A percentile compares a stretch with the other conserved stretches of the same genome.
These are phyloP conservation scores for Piscicola geometra DNA, from an alignment of 2,888 invertebrate species.

Conservation along the genomic window DNA sequence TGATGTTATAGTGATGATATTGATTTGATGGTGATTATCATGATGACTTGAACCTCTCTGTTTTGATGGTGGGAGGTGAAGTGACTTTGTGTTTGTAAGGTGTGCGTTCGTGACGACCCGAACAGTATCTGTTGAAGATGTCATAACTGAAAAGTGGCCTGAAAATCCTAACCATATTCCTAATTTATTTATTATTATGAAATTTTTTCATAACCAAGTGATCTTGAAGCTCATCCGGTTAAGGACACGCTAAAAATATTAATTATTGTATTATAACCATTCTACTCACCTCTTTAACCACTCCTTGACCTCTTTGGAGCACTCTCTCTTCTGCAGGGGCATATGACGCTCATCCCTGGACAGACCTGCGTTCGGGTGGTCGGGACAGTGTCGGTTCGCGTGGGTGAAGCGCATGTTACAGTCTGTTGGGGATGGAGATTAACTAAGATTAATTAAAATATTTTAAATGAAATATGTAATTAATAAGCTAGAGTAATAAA, in stretches of 20 bases:
- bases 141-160: no score
- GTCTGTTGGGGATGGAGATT: slow-evolving; percentile 44
- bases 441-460: no score
- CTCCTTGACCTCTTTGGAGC: slow-evolving; percentile 25
- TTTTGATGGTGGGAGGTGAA: slow-evolving; percentile 11
- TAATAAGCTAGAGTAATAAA: no score
- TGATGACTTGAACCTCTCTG: neutral
- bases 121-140: slow-evolving; percentile 21
- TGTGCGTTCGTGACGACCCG: slow-evolving; percentile 26
- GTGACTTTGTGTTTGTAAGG: slow-evolving; percentile 29
- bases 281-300: slow-evolving; percentile 39
- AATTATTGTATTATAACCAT: no score
- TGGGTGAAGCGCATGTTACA: slow-evolving; percentile 70
- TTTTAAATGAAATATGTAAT: no score
- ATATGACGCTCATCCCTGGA: slow-evolving; percentile 47
- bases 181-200: no score
- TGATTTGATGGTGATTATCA: no score
- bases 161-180: no score
- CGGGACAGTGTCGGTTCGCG: slow-evolving; percentile 70
- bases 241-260: no score
- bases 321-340: slow-evolving; percentile 21
- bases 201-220: no score
- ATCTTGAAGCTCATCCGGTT: no score
- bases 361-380: slow-evolving; percentile 65
- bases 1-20: no score